Evolutionary conservation across 2,113 vertebrate species (phyloP).

Genomic region (Malurus elegans): DNA sequence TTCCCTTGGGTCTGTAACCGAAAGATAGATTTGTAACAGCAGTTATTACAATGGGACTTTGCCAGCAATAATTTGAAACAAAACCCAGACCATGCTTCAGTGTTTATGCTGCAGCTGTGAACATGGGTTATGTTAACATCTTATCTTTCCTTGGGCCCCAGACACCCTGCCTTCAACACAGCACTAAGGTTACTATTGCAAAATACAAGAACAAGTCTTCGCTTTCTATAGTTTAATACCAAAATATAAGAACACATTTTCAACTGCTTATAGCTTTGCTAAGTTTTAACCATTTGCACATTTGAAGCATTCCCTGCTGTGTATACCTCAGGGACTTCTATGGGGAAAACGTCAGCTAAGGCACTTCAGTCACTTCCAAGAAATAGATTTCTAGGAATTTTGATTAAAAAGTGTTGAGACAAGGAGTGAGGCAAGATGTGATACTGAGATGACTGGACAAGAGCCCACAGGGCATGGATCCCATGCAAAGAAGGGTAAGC

Average conservation of each 20-base stretch:
- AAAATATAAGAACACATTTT: not conserved
- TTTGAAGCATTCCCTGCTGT: not conserved
- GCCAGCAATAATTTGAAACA: constrained; percentile 27
- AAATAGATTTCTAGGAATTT: constrained; percentile 30
- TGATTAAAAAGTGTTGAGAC: not conserved
- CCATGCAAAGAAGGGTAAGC: not conserved
- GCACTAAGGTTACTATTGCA: not conserved
- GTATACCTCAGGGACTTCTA: not conserved
- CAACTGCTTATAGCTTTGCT: not conserved
- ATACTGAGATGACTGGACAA: not conserved
- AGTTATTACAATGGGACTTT: not conserved
- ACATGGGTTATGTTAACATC: not conserved
- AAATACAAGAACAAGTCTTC: not conserved
- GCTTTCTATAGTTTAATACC: not conserved
- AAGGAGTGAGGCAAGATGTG: not conserved
- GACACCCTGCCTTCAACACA: not conserved
- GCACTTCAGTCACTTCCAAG: not conserved
- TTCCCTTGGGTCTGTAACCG: not conserved
- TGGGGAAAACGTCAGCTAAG: not conserved
- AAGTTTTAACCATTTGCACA: not conserved
- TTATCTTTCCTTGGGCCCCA: not conserved
- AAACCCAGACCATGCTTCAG: not conserved
- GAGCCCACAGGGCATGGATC: not conserved
- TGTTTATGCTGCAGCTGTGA: constrained; percentile 20
- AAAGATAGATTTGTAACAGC: not conserved